phyloP scores from a whole-genome alignment of 2,113 vertebrate genomes.

The Antechinus flavipes region DNA sequence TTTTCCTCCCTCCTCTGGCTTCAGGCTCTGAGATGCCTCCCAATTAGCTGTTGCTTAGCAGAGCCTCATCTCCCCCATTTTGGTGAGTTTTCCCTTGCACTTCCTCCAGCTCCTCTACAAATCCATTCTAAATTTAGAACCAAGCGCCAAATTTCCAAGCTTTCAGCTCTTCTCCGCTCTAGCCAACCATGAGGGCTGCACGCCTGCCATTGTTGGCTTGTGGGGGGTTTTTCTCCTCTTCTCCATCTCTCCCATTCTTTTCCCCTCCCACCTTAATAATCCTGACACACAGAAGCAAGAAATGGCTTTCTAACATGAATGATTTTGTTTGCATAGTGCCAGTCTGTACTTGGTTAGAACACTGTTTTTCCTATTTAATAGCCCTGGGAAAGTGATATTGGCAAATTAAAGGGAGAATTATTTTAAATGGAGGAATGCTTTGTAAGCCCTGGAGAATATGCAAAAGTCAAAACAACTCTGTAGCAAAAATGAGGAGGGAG shows the following conservation, averaged over 20 bases:
- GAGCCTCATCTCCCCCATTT: conserved; percentile 73
- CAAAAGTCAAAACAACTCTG: background rate
- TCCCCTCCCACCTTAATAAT: background rate
- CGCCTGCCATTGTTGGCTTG: background rate
- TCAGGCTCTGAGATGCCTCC: conserved; percentile 6
- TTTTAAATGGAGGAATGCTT: background rate
- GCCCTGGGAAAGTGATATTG: conserved; percentile 43
- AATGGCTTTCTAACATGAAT: conserved; percentile 41
- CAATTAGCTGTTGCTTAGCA: conserved; percentile 66
- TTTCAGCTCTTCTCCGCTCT: conserved; percentile 44
- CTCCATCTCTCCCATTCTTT: background rate
- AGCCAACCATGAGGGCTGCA: background rate
- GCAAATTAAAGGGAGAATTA: conserved; percentile 2
- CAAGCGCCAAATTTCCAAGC: conserved; percentile 50
- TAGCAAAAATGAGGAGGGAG: background rate
- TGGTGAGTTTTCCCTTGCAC: conserved; percentile 76
- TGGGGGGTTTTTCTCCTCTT: background rate
- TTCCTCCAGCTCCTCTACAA: conserved; percentile 77
- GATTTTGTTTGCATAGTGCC: conserved; percentile 50
- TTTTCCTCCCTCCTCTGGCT: background rate
- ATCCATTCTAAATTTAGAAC: conserved; percentile 76
- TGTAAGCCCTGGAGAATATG: background rate
- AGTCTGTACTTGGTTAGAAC: conserved; percentile 18
- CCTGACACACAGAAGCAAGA: background rate
- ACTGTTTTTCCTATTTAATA: conserved; percentile 52